Percentiles rank a stretch among this genome's conserved stretches.
Evolutionary conservation across 2,888 invertebrate genomes (phyloP).

Genomic region (Drosophila seclusa): DNA sequence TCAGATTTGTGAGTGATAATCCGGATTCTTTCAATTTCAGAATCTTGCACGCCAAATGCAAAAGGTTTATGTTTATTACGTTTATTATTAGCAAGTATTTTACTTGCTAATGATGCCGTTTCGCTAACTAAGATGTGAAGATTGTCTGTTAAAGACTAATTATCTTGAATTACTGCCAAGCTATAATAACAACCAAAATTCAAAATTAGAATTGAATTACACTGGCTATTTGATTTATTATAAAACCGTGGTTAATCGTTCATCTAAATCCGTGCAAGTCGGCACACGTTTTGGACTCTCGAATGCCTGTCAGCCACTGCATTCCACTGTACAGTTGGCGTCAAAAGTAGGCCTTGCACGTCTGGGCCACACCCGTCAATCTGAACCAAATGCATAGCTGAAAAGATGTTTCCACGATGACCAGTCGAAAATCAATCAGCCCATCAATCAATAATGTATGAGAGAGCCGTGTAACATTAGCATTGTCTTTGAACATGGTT

Average conservation of each 20-base stretch:
- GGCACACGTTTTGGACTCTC: neutral
- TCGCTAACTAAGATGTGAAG: conserved; percentile 10
- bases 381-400: conserved; percentile 49
- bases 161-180: conserved; percentile 32
- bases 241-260: conserved; percentile 7
- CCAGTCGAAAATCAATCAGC: conserved; percentile 66
- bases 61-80: conserved; percentile 42
- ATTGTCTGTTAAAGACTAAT: conserved; percentile 33
- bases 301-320: conserved; percentile 3
- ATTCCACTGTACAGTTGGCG: conserved; percentile 54
- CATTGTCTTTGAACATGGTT: conserved; percentile 25
- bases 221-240: conserved; percentile 27
- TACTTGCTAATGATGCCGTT: conserved; percentile 19
- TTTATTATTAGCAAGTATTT: conserved; percentile 33
- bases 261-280: neutral
- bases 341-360: conserved; percentile 69
- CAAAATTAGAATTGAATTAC: conserved; percentile 13
- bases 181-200: neutral
- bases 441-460: conserved; percentile 67
- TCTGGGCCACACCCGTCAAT: conserved; percentile 47
- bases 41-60: conserved; percentile 48
- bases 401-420: conserved; percentile 40
- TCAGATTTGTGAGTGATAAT: conserved; percentile 4
- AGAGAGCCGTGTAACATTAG: conserved; percentile 38
- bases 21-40: conserved; percentile 22